Percentiles rank a stretch among this genome's conserved stretches.
Conservation (phyloP, 2,113 vertebrate genomes). For the Mormyrus lacerda region DNA sequence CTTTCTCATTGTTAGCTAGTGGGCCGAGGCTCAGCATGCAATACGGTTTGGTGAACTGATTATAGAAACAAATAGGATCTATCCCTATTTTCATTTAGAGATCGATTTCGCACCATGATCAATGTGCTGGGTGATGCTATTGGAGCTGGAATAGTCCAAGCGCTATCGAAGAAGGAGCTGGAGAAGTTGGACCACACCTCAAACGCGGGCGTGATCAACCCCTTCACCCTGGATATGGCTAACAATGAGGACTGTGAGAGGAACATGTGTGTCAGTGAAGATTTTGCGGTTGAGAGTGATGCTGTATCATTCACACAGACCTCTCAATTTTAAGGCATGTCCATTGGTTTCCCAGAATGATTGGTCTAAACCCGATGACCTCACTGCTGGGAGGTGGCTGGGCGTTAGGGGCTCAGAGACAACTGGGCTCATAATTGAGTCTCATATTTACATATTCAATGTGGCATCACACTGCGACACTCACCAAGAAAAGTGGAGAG, state of each 20-base stretch:
- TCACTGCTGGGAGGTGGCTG: neutral
- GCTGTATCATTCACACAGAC: neutral
- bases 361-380: neutral
- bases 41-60: neutral
- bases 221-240: neutral
- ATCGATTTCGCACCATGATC: conserved; percentile 75
- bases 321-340: neutral
- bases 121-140: conserved; percentile 75
- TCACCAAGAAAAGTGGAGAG: neutral
- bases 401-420: neutral
- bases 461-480: neutral
- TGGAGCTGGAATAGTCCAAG: conserved; percentile 71
- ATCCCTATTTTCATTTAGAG: conserved; percentile 44
- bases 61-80: neutral
- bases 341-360: neutral
- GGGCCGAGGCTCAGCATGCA: neutral
- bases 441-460: neutral
- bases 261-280: neutral
- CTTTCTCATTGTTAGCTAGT: conserved; percentile 16
- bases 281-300: neutral
- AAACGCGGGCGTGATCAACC: neutral
- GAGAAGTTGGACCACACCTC: conserved; percentile 49
- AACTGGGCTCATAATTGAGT: neutral
- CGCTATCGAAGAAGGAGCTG: conserved; percentile 68
- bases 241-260: neutral